Percentiles rank a stretch among this genome's conserved stretches.
phyloP scores from a whole-genome alignment of 2,888 invertebrate species.

The Hypomecis punctinalis region DNA sequence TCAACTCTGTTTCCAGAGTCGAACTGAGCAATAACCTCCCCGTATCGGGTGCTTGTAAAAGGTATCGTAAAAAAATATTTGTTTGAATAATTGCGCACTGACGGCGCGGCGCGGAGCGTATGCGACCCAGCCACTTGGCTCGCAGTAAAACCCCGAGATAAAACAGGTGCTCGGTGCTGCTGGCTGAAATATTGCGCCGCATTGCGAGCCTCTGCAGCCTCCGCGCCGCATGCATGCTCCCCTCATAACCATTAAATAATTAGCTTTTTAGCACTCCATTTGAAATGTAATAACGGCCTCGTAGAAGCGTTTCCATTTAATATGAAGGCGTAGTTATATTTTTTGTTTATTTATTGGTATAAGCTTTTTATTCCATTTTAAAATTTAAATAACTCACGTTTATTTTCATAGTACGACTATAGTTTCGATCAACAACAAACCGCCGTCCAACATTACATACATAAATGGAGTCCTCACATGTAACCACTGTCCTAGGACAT shows the following conservation, averaged over 20 bases:
- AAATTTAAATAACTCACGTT: too few relatives aligned
- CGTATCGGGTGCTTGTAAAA: slow-evolving; percentile 37
- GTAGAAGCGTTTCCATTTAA: not conserved
- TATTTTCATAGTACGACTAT: too few relatives aligned
- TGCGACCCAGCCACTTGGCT: slow-evolving; percentile 56
- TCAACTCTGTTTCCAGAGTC: slow-evolving; percentile 5
- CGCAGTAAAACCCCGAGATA: slow-evolving; percentile 73
- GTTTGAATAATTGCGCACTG: slow-evolving; percentile 45
- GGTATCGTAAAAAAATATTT: slow-evolving; percentile 41
- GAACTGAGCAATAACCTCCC: slow-evolving; percentile 27
- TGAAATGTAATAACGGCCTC: not conserved
- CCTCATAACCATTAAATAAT: slow-evolving; percentile 30
- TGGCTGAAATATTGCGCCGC: slow-evolving; percentile 73
- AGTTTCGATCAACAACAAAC: too few relatives aligned
- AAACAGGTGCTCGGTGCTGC: slow-evolving; percentile 74
- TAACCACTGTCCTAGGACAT: too few relatives aligned
- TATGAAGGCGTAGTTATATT: too few relatives aligned
- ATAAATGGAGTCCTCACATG: too few relatives aligned
- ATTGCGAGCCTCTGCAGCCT: slow-evolving; percentile 70
- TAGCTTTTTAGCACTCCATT: slow-evolving; percentile 15
- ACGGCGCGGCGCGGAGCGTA: slow-evolving; percentile 26
- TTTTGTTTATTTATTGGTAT: too few relatives aligned
- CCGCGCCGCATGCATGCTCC: slow-evolving; percentile 36
- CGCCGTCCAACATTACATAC: too few relatives aligned
- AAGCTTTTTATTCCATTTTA: too few relatives aligned